Percentiles rank a stretch among this genome's conserved stretches.
Conservation (phyloP, 2,888 invertebrate genomes). For the Adelognathus sp. region DNA sequence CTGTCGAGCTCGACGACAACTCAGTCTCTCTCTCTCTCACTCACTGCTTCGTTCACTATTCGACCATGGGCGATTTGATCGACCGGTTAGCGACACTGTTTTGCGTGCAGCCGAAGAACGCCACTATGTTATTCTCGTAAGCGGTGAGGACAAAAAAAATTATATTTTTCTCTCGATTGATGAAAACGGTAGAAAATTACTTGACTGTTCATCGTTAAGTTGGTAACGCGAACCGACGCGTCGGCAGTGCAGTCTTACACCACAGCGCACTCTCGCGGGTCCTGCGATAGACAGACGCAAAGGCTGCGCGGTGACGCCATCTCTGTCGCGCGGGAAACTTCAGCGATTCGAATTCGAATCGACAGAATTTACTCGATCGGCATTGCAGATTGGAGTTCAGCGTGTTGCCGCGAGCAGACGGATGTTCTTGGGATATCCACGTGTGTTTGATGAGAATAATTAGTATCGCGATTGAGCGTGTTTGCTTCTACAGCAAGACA, state of each 20-base stretch:
- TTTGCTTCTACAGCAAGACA: no score
- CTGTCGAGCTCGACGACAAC: conserved; percentile 23
- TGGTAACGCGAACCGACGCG: neutral
- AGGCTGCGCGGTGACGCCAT: neutral
- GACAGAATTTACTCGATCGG: neutral
- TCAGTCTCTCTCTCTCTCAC: neutral
- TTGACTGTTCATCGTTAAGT: neutral
- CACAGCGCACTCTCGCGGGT: no score
- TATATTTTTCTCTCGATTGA: neutral
- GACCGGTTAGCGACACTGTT: no score
- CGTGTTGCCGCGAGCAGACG: no score
- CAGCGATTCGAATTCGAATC: neutral
- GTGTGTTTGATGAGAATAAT: no score
- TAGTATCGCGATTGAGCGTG: no score
- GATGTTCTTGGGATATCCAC: no score
- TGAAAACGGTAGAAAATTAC: neutral
- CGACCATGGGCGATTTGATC: no score
- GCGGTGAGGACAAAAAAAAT: neutral
- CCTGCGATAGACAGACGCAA: no score
- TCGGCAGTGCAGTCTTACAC: neutral
- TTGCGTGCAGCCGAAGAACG: no score
- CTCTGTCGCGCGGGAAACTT: neutral
- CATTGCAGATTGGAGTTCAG: neutral
- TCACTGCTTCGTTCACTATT: neutral
- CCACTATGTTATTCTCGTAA: no score